phyloP scores from a whole-genome alignment of 2,113 vertebrate genomes.

The Poicephalus meyeri region DNA sequence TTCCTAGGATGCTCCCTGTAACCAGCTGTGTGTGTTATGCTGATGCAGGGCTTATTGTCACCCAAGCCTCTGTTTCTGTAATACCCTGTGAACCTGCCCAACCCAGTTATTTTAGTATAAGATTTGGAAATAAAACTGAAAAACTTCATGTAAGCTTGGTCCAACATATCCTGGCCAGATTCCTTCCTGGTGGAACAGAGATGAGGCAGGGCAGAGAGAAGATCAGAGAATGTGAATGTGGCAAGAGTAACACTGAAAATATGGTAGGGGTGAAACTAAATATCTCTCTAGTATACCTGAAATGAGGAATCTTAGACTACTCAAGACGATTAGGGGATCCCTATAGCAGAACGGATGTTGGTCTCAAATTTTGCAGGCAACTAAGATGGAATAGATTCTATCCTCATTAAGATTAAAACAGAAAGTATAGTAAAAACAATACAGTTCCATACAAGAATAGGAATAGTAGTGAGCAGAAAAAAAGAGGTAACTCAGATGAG shows the following conservation, averaged over 20 bases:
- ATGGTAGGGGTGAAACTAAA: background rate
- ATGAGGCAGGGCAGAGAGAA: background rate
- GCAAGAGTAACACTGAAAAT: background rate
- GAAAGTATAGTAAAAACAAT: background rate
- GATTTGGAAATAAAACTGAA: background rate
- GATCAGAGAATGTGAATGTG: background rate
- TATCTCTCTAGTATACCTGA: background rate
- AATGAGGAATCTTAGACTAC: background rate
- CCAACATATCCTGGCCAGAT: background rate
- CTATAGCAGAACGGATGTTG: background rate
- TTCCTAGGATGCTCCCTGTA: background rate
- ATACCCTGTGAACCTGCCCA: background rate
- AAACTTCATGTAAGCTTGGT: background rate
- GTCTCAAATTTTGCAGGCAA: background rate
- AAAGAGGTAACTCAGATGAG: background rate
- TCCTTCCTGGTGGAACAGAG: background rate
- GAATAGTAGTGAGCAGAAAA: background rate
- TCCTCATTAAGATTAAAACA: background rate
- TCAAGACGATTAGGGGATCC: background rate
- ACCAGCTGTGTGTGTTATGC: background rate
- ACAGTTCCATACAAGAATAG: background rate
- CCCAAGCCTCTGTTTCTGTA: background rate
- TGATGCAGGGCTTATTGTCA: fast-evolving
- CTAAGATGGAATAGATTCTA: background rate
- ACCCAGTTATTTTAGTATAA: background rate